A percentile compares a stretch with the other conserved stretches of the same genome.
phyloP scores from a whole-genome alignment of 2,888 invertebrate species.

The Brassicogethes aeneus region DNA sequence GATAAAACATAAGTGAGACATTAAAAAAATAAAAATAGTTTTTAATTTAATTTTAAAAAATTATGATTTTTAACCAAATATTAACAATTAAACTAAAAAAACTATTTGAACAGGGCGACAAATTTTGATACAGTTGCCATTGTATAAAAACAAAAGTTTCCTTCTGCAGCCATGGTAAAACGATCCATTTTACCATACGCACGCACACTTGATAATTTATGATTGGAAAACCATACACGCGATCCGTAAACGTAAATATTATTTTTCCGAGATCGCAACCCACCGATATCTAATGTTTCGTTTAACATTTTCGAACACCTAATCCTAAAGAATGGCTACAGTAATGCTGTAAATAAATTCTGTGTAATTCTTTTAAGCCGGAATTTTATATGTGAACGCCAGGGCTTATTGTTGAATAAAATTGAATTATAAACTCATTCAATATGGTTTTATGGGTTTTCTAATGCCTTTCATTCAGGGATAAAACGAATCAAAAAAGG shows the following conservation, averaged over 20 bases:
- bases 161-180: slow-evolving; percentile 30
- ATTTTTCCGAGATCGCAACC: neutral
- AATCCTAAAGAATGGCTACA: neutral
- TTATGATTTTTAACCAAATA: no score
- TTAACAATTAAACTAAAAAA: no score
- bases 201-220: slow-evolving; percentile 31
- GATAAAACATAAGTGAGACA: no score
- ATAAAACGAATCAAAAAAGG: no score
- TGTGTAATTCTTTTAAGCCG: neutral
- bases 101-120: slow-evolving; percentile 15
- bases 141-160: slow-evolving; percentile 27
- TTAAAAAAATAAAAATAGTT: no score
- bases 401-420: neutral
- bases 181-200: slow-evolving; percentile 30
- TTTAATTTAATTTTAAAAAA: no score
- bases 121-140: slow-evolving; percentile 16
- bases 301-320: neutral
- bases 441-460: neutral
- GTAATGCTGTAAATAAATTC: neutral
- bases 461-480: neutral
- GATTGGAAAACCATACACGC: slow-evolving; percentile 25
- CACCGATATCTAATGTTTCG: neutral
- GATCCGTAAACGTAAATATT: slow-evolving; percentile 13
- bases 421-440: neutral
- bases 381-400: neutral